These are phyloP conservation scores for Sceliomorpha sp. DNA, from an alignment of 2,888 invertebrate genomes.

Conservation along the genomic window DNA sequence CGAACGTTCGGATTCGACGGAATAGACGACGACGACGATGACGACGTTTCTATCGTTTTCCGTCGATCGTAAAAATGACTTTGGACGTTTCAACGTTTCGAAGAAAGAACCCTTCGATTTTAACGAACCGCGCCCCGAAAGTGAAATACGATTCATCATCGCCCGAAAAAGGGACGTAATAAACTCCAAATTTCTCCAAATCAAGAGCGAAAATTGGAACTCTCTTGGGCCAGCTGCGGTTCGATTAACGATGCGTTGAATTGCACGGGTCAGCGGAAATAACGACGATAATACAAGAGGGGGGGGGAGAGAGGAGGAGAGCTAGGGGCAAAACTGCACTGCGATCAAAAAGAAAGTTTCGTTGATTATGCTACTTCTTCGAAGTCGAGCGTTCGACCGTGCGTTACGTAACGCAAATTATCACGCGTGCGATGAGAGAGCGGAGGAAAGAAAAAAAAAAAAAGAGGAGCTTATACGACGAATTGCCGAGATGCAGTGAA, in stretches of 20 bases:
- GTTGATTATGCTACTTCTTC: slow-evolving; percentile 29
- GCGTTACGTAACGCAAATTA: slow-evolving; percentile 35
- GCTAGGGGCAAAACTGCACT: slow-evolving; percentile 31
- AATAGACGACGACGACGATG: too few relatives aligned
- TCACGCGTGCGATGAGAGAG: slow-evolving; percentile 37
- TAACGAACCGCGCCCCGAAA: too few relatives aligned
- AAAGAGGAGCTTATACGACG: slow-evolving; percentile 33
- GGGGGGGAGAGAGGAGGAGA: slow-evolving; percentile 29
- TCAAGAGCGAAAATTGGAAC: slow-evolving; percentile 30
- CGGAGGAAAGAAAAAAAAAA: slow-evolving; percentile 17
- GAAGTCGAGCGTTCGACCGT: slow-evolving; percentile 11
- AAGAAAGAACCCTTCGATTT: too few relatives aligned
- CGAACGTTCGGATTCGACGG: too few relatives aligned
- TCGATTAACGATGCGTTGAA: slow-evolving; percentile 34
- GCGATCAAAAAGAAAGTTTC: slow-evolving; percentile 48
- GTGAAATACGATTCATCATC: background rate
- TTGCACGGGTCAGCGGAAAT: slow-evolving; percentile 46
- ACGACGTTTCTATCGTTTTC: too few relatives aligned
- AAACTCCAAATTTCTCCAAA: slow-evolving; percentile 38
- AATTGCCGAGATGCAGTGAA: slow-evolving; percentile 39
- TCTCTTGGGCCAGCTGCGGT: slow-evolving; percentile 20
- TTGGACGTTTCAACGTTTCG: too few relatives aligned
- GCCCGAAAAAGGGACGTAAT: background rate
- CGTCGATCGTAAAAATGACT: too few relatives aligned
- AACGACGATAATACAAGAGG: slow-evolving; percentile 45